These are phyloP conservation scores for Zonotrichia albicollis DNA, from an alignment of 2,797 vertebrate species.

Conservation along the genomic window DNA sequence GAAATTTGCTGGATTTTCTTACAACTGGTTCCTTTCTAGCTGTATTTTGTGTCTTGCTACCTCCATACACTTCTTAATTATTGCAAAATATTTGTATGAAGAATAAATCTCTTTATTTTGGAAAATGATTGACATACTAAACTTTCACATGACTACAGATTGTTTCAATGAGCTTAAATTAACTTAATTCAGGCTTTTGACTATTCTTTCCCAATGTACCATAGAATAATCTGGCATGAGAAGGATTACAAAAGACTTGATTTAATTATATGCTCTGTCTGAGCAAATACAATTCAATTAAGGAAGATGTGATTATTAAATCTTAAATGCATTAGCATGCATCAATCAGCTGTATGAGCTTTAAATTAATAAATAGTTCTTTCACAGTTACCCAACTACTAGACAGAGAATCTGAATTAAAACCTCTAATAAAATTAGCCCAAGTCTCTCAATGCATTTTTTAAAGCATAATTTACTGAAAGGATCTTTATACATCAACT, in stretches of 20 bases:
- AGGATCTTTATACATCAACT: not conserved
- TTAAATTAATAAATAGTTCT: slow-evolving; percentile 59
- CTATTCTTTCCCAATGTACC: not conserved
- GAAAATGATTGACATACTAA: not conserved
- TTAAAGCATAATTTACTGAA: slow-evolving; percentile 22
- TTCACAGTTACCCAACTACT: slow-evolving; percentile 15
- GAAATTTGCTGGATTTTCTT: not conserved
- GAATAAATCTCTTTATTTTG: not conserved
- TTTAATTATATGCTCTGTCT: slow-evolving; percentile 60
- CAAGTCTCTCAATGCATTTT: not conserved
- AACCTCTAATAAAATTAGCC: slow-evolving; percentile 32
- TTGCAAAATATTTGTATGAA: not conserved
- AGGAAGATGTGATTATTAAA: slow-evolving; percentile 57
- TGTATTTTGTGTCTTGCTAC: not conserved
- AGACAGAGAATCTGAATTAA: slow-evolving; percentile 23
- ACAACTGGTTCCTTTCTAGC: not conserved
- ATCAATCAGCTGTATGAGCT: slow-evolving; percentile 36
- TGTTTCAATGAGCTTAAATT: not conserved
- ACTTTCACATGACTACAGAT: not conserved
- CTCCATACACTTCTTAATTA: not conserved
- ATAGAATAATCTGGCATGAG: not conserved
- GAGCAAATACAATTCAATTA: slow-evolving; percentile 55
- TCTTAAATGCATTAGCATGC: slow-evolving; percentile 30
- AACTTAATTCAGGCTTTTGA: not conserved
- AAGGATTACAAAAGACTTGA: slow-evolving; percentile 37